Evolutionary conservation across 2,797 vertebrate species (phyloP), one percentile per base, ranked within the genome.

Genomic region (Darevskia nairensis): DNA sequence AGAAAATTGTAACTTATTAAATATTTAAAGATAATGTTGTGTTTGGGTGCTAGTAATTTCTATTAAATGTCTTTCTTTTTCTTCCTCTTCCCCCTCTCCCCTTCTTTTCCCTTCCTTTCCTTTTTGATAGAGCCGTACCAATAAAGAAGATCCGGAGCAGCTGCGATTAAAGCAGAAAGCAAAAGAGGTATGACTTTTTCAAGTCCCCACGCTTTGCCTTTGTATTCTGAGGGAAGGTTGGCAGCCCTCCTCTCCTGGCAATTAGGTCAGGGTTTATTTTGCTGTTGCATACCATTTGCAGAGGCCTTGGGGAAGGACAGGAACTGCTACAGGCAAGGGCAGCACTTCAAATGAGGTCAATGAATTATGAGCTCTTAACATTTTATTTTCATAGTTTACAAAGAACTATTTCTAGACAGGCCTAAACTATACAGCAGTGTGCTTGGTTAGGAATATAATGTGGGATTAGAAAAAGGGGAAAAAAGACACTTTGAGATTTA

Each of bases 221-320:
- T 97, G 97, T 97, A 91, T 97, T 96, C 92, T 95, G 92, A 95
- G 95, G 93, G 94, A 93, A 97, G 96, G 95, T 96, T 97, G 96
- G 95, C 96, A 96, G 95, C 91, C 96, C 96, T 97, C 97, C 96
- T 97, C 97, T 97, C 97, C 97, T 96, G 98, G 97, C 98, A 98
- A 97, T 97, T 98, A 98, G 98, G 98, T 98, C 98, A 98, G 98
- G 98, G 98, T 98, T 98, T 98, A 97, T 98, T 98, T 98, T 97
- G 97, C 96, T 97, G 97, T 97, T 98, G 98, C 98, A 98, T 98
- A 97, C 98, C 98, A 98, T 98, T 98, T 98, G 97, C 95, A 92
- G 93, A 96, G 94, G 98, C 98, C 98, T 96, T 95, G 96, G 98
- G 98, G 98, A 98, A 98, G 98, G 98, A 98, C 98, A 98, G 97